A percentile compares a stretch with the other conserved stretches of the same genome.
Evolutionary conservation across 2,888 invertebrate species (phyloP).

Genomic region (Hypsopygia costalis): DNA sequence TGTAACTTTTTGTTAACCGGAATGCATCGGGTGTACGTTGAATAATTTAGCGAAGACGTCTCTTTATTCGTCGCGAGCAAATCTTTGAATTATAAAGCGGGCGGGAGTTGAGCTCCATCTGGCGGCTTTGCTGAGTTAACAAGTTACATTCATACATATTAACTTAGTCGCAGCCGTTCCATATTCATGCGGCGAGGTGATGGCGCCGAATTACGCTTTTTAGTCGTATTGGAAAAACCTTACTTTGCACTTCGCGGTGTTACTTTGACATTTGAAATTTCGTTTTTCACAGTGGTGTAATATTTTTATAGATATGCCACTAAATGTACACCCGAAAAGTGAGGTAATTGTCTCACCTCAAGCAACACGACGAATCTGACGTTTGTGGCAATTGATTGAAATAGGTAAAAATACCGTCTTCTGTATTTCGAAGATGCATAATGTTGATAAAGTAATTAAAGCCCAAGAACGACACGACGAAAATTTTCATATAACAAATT

Average conservation of each 20-base stretch:
- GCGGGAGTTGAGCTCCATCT: conserved; percentile 50
- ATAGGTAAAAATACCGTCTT: too few relatives aligned
- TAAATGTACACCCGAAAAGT: too few relatives aligned
- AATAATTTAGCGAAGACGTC: conserved; percentile 61
- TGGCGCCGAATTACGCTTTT: conserved; percentile 25
- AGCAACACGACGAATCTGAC: too few relatives aligned
- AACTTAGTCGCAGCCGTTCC: conserved; percentile 56
- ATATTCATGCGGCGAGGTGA: conserved; percentile 49
- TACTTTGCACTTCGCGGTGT: conserved; percentile 9
- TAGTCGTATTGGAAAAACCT: conserved; percentile 11
- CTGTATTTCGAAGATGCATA: too few relatives aligned
- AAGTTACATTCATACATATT: conserved; percentile 75
- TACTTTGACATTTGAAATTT: conserved; percentile 1
- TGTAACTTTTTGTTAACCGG: too few relatives aligned
- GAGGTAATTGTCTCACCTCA: too few relatives aligned
- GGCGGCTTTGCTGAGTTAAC: conserved; percentile 51
- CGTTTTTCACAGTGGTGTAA: too few relatives aligned
- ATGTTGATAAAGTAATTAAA: too few relatives aligned
- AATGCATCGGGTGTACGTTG: conserved; percentile 16
- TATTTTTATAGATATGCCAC: too few relatives aligned
- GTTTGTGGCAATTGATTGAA: too few relatives aligned
- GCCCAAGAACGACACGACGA: too few relatives aligned
- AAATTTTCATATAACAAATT: too few relatives aligned
- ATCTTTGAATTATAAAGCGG: conserved; percentile 74
- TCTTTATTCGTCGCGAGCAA: conserved; percentile 66